Base-by-base conservation (phyloP, 2,113 vertebrate species). In the Polyodon spathula region DNA sequence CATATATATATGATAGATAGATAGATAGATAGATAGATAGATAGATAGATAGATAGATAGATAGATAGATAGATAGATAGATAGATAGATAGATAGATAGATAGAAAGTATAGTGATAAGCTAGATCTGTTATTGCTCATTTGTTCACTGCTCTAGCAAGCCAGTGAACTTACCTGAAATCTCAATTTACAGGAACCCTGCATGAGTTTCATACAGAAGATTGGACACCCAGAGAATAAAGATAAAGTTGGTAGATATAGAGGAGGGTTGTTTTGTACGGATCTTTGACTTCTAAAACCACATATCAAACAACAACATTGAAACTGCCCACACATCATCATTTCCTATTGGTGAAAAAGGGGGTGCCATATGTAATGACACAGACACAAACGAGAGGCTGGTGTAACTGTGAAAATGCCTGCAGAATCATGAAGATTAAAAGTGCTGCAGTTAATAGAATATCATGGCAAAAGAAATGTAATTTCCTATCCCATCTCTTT, bases 1-100 rank as follows among this genome's bases (percentile, higher is more conserved):
- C 37, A 15, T 58, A 16, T 43, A 70, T 67, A 43, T 42, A 70
- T 67, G 65, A 65, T 70, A 65, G 65, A 73, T 73, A 55, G 56
- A 66, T 60, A 50, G 40, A 38, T 39, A n/a, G 48, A 59, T 62
- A 42, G 60, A 7, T 12, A 15, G 12, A 40, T 14, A 17, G 50
- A 10, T n/a, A n/a, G n/a, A n/a, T 9, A 44, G 40, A 40, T 8
- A 44, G 17, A 17, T 42, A 58, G 15, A 58, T 11, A 27, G 51
- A 61, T 39, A 17, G 38, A 60, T 10, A 42, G 43, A 63, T 8
- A 44, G 39, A 12, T 56, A 4, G 16, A 39, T 16, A 38, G 40
- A 50, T 43, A 53, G 55, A 10, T 57, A 11, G 17, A 40, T 37
- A 37, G 17, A 12, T 4, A 50, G 16, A 54, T 37, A 38, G 14